Percentiles rank a stretch among this genome's conserved stretches.
Evolutionary conservation across 2,797 vertebrate genomes (phyloP).

Genomic region (Pantherophis alleghaniensis): DNA sequence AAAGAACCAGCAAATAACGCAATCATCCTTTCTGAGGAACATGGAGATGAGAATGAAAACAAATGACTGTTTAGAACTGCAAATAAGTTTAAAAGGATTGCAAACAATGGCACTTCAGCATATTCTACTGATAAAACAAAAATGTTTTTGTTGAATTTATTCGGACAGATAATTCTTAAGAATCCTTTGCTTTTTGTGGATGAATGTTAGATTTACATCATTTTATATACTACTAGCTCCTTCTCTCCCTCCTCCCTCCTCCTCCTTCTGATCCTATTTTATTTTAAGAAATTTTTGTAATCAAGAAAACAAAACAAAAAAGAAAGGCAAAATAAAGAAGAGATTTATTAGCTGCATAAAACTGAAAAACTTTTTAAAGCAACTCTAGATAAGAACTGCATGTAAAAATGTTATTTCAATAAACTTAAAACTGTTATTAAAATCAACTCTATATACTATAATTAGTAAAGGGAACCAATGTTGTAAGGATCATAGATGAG

Average conservation of each 20-base stretch:
- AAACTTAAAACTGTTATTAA: not conserved
- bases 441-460: not conserved
- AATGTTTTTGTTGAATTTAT: not conserved
- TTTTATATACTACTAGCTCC: not conserved
- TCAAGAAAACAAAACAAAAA: not conserved
- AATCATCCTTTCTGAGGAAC: slow-evolving; percentile 1
- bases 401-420: not conserved
- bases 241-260: not conserved
- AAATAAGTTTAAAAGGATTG: not conserved
- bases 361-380: not conserved
- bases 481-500: not conserved
- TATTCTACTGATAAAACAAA: not conserved
- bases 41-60: not conserved
- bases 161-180: not conserved
- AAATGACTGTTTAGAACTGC: not conserved
- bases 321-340: not conserved
- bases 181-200: not conserved
- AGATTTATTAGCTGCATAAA: not conserved
- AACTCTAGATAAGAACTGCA: not conserved
- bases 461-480: not conserved
- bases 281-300: not conserved
- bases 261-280: not conserved
- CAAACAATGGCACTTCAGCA: not conserved
- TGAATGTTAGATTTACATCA: not conserved
- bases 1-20: not conserved